phyloP scores from a whole-genome alignment of 2,888 invertebrate species.

The Ormyrus rosae region DNA sequence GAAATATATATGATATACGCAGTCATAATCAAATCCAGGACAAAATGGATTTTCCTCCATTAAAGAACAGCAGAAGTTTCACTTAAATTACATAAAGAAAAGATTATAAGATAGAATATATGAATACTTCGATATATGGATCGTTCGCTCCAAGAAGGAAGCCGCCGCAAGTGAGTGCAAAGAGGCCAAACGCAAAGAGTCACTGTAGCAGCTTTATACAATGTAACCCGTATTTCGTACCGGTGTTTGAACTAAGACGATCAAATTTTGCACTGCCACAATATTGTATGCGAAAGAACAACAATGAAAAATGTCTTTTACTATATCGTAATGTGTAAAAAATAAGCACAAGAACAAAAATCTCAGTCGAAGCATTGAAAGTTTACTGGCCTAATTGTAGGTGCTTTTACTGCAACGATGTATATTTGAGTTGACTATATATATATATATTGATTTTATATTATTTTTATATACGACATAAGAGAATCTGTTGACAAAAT shows the following conservation, averaged over 20 bases:
- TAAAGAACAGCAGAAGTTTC: not conserved
- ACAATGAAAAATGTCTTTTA: slow-evolving; percentile 44
- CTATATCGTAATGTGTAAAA: slow-evolving; percentile 41
- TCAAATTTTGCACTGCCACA: slow-evolving; percentile 30
- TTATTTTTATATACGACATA: slow-evolving; percentile 7
- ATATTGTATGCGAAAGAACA: slow-evolving; percentile 22
- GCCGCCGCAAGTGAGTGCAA: not conserved
- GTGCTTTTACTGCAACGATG: slow-evolving; percentile 16
- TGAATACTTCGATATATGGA: not conserved
- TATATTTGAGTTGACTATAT: not conserved
- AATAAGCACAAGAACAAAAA: slow-evolving; percentile 23
- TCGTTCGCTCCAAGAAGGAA: slow-evolving; percentile 19
- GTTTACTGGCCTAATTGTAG: slow-evolving; percentile 36
- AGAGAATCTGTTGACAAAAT: not conserved
- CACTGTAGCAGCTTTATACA: slow-evolving; percentile 39
- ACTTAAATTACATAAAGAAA: not conserved
- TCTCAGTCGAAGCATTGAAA: slow-evolving; percentile 40
- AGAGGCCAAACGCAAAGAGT: slow-evolving; percentile 18
- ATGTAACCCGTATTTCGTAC: slow-evolving; percentile 40
- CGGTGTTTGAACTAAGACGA: slow-evolving; percentile 23
- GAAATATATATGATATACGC: too few species aligned
- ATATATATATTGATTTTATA: not conserved
- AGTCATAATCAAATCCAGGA: not conserved
- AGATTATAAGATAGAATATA: not conserved
- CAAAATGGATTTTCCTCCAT: too few species aligned